Evolutionary conservation across 2,797 vertebrate species (phyloP).

Genomic region (Bovichtus variegatus): DNA sequence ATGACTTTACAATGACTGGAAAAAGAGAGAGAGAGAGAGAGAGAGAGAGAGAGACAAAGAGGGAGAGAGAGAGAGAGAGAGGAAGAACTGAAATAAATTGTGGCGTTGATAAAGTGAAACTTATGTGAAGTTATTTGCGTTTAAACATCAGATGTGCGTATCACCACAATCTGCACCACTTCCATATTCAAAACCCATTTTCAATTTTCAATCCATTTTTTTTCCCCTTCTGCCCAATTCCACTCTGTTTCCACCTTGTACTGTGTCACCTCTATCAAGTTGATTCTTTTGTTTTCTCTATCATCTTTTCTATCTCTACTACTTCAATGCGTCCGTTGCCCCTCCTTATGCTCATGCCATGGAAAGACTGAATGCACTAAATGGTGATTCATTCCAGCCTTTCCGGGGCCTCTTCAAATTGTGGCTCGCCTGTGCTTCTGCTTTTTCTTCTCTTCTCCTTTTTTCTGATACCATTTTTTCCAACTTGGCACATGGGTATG

Average conservation of each 20-base stretch:
- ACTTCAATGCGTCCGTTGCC: constrained; percentile 30
- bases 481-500: constrained; percentile 53
- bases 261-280: constrained; percentile 9
- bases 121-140: constrained; percentile 54
- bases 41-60: constrained; percentile 17
- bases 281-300: constrained; percentile 4
- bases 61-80: constrained; percentile 14
- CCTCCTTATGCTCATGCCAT: constrained; percentile 47
- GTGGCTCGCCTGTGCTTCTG: constrained; percentile 71
- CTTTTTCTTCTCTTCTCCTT: constrained; percentile 73
- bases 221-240: neutral
- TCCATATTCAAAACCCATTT: constrained; percentile 57
- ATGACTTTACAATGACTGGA: constrained; percentile 37
- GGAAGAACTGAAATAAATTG: constrained; percentile 68
- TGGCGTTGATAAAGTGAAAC: constrained; percentile 68
- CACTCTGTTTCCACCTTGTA: constrained; percentile 3
- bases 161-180: constrained; percentile 57
- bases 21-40: constrained; percentile 14
- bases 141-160: constrained; percentile 54
- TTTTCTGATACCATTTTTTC: constrained; percentile 64
- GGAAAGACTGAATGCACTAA: constrained; percentile 75
- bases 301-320: constrained; percentile 42
- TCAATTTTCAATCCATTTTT: constrained; percentile 24
- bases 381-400: constrained; percentile 76
- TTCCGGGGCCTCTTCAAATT: constrained; percentile 71